A percentile compares a stretch with the other conserved stretches of the same genome.
Evolutionary conservation across 2,888 invertebrate species (phyloP).

Genomic region (Choreutis nemorana): DNA sequence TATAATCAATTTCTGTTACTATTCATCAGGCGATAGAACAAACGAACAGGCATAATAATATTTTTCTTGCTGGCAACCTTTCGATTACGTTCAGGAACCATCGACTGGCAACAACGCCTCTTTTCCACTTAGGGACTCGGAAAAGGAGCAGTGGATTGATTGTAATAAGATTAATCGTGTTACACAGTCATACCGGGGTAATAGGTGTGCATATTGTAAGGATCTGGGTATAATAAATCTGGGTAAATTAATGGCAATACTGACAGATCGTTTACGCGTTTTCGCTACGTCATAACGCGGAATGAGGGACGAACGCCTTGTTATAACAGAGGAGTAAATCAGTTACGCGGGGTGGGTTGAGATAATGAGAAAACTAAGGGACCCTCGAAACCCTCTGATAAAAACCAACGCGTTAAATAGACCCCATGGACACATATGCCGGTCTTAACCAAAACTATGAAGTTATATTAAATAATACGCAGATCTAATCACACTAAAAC

Average conservation of each 20-base stretch:
- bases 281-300: constrained; percentile 45
- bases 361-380: too few relatives aligned
- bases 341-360: too few relatives aligned
- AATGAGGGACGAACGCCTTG: constrained; percentile 25
- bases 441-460: too few relatives aligned
- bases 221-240: constrained; percentile 50
- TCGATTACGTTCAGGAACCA: too few relatives aligned
- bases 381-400: too few relatives aligned
- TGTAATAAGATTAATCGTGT: constrained; percentile 11
- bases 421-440: too few relatives aligned
- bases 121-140: constrained; percentile 7
- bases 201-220: constrained; percentile 26
- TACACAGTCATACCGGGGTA: not conserved
- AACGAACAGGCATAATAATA: constrained; percentile 4
- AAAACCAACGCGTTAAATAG: too few relatives aligned
- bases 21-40: constrained; percentile 19
- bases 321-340: constrained; percentile 1
- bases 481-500: too few relatives aligned
- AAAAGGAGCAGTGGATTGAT: constrained; percentile 22
- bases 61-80: too few relatives aligned
- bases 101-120: too few relatives aligned
- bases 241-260: constrained; percentile 51
- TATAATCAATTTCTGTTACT: constrained; percentile 42
- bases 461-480: too few relatives aligned
- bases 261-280: constrained; percentile 57